Base-by-base conservation (phyloP, 2,888 invertebrate species). In the Stenichneumon culpator region DNA sequence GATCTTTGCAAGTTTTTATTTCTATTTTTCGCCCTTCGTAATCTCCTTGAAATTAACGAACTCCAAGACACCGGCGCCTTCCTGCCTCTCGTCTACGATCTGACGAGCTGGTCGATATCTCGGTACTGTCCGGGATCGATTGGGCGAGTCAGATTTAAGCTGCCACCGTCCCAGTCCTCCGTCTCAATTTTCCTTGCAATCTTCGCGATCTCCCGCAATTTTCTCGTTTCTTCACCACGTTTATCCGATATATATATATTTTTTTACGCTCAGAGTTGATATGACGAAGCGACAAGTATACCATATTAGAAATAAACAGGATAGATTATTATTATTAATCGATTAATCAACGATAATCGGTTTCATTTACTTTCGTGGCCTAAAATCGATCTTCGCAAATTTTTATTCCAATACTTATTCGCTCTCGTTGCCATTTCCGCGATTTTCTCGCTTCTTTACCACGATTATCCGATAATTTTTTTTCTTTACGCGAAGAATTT, bases 81-180 rank as follows among this genome's bases (percentile, higher is more conserved):
- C 32, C 32, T 95, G 14, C 98, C 98, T 94, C 97, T 98, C 0
- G 98, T 98, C 92, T 98, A 98, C 50, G 97, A 95, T 88, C 97
- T 95, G 2, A 99, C 96, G 88, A 99, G 94, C 87, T 98, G 97
- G 94, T 99, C 99, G 39, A 99, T 95, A 89, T 96, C 96, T 90
- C 98, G 96, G 94, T 98, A 99, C 91, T 97, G 96, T 0, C 99
- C 99, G 2, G 99, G 99, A 94, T 99, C 99, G 86, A 98, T 97
- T 14, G 98, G 95, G 91, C 97, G 96, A 89, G 97, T 96, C 93
- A 98, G 95, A 92, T 97, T 97, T 36, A 98, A 95, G 69, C 96
- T 96, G n/a, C 97, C 97, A 78, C 96, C 96, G 73, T 97, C 96
- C 96, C 97, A 98, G 74, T 97, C 97, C 92, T 99, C 99, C 86